phyloP scores from a whole-genome alignment of 2,888 invertebrate species.

The Drymonia ruficornis region DNA sequence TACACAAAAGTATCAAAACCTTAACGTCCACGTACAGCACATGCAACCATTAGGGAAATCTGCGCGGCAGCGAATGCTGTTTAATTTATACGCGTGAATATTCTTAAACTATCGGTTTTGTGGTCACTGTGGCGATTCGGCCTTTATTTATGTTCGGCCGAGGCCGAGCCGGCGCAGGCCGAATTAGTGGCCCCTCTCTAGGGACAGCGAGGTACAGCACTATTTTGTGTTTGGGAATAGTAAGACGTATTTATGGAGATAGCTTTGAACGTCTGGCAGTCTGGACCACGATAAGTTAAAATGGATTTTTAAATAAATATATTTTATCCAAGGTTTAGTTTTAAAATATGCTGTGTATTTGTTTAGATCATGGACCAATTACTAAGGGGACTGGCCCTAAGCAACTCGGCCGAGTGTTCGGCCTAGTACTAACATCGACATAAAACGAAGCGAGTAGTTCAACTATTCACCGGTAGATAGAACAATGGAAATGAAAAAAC shows the following conservation, averaged over 20 bases:
- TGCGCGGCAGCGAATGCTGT: conserved; percentile 72
- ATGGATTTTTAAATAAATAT: background rate
- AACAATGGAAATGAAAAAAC: no score
- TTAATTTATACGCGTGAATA: conserved; percentile 83
- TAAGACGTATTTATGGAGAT: conserved; percentile 17
- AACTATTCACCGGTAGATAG: no score
- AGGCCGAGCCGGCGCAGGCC: conserved; percentile 29
- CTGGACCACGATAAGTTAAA: background rate
- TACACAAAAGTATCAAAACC: conserved; percentile 51
- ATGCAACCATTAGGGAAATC: conserved; percentile 83
- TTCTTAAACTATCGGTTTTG: conserved; percentile 84
- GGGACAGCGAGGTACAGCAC: conserved; percentile 34
- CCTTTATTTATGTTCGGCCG: conserved; percentile 69
- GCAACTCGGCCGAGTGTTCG: no score
- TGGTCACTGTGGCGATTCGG: conserved; percentile 72
- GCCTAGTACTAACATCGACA: no score
- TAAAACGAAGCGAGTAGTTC: no score
- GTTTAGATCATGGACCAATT: no score
- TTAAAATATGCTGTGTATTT: no score
- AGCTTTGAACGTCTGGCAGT: background rate
- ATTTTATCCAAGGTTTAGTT: no score
- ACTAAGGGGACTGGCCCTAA: no score
- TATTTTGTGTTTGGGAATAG: conserved; percentile 35
- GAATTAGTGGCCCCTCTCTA: conserved; percentile 54
- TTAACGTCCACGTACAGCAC: conserved; percentile 31